A percentile compares a stretch with the other conserved stretches of the same genome.
These are phyloP conservation scores for Bradypodion pumilum DNA, from an alignment of 2,797 vertebrate species.

Conservation along the genomic window DNA sequence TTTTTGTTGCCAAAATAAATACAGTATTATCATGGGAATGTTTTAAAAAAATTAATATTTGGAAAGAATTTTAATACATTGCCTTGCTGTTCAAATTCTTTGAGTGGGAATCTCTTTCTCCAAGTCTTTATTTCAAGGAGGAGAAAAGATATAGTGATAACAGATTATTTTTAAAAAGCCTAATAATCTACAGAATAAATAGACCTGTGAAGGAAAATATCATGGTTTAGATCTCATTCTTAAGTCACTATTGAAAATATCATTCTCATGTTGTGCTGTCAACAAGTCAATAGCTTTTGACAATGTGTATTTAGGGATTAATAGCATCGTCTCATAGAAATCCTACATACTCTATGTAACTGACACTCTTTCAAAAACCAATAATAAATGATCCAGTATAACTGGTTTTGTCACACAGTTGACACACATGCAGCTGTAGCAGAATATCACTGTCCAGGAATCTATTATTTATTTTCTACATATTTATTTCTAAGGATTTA, in stretches of 20 bases:
- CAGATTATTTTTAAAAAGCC: background rate
- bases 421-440: background rate
- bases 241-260: background rate
- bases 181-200: conserved; percentile 11
- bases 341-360: background rate
- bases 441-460: background rate
- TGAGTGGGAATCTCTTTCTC: background rate
- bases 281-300: conserved; percentile 3
- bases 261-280: background rate
- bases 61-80: background rate
- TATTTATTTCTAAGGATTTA: background rate
- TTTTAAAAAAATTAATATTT: background rate
- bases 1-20: background rate
- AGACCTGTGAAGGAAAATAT: conserved; percentile 13
- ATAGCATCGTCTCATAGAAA: background rate
- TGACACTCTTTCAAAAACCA: background rate
- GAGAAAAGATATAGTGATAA: background rate
- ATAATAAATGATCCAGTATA: background rate
- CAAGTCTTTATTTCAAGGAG: background rate
- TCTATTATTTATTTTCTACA: background rate
- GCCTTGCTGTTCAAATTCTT: background rate
- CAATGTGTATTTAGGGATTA: background rate
- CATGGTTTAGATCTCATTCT: conserved; percentile 1
- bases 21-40: background rate
- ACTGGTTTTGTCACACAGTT: background rate